Base-by-base conservation (phyloP, 2,113 vertebrate species). In the Lasiurus cinereus region DNA sequence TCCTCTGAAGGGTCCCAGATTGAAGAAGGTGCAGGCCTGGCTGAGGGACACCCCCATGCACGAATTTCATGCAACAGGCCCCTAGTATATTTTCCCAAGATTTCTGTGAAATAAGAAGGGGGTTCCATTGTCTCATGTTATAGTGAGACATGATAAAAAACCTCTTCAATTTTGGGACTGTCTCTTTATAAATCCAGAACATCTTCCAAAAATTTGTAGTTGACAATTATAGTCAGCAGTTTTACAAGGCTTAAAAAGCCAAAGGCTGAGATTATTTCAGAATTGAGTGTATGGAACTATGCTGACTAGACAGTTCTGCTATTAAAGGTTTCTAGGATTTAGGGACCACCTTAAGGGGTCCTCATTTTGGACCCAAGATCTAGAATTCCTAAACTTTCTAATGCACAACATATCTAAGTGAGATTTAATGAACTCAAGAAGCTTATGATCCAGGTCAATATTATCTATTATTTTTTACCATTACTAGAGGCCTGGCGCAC, bases 141-240 rank as follows among this genome's bases (percentile, higher is more conserved):
- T 52, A 82, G 29, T 88, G 8, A 64, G 43, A 3, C 21, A 69
- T 19, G 46, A 24, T 56, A n/a, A 83, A 79, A 79, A 76, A 29
- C 54, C 5, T 67, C 24, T 46, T 54, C 22, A 70, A 78, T 79
- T 92, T 85, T 3, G 7, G 39, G 82, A 43, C 19, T 92, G 5
- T 72, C 9, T 10, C 33, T 67, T 92, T 50, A 76, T 79, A 95
- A 89, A 36, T 46, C 10, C 36, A 78, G 36, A 72, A 29, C 56
- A 67, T 48, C 33, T 94, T 90, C 24, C 12, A 77, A 39, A 52
- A 67, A 46, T 90, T 31, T 95, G 48, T 87, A 83, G 29, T 79
- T 22, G 21, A 8, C 64, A 69, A 2, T 54, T 43, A 66, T 77
- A 86, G n/a, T 59, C 33, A 83, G 21, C 5, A 83, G 8, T 21